A percentile compares a stretch with the other conserved stretches of the same genome.
Conservation (phyloP, 2,888 invertebrate species). For the Ophion costatus region DNA sequence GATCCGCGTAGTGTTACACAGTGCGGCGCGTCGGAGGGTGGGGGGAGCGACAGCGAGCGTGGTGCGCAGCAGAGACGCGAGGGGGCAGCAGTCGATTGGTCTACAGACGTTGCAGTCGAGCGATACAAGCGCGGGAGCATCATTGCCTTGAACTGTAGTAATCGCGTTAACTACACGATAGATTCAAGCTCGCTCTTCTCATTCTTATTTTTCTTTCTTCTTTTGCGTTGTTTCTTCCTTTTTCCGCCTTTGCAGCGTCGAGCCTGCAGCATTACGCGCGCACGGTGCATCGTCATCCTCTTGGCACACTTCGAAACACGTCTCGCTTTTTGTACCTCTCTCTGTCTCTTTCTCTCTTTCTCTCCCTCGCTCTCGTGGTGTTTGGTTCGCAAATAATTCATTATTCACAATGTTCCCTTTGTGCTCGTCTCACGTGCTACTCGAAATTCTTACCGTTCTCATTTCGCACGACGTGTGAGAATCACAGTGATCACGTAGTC, state of each 20-base stretch:
- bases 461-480: conserved; percentile 38
- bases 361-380: background rate
- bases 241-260: background rate
- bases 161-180: conserved; percentile 37
- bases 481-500: conserved; percentile 39
- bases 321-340: background rate
- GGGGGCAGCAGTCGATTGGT: conserved; percentile 51
- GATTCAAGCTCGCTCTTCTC: conserved; percentile 21
- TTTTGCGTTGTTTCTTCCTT: background rate
- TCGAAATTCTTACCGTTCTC: conserved; percentile 38
- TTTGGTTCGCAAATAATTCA: conserved; percentile 26
- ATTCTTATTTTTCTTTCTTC: background rate
- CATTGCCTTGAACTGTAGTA: conserved; percentile 36
- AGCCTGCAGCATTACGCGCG: background rate
- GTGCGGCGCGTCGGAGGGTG: background rate
- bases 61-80: conserved; percentile 6
- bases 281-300: background rate
- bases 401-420: conserved; percentile 29
- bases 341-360: background rate
- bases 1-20: conserved; percentile 34
- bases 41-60: background rate
- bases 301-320: background rate
- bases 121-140: conserved; percentile 59
- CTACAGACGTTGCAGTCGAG: conserved; percentile 45
- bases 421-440: background rate